Evolutionary conservation across 2,113 vertebrate genomes (phyloP).

Genomic region (Bos javanicus): DNA sequence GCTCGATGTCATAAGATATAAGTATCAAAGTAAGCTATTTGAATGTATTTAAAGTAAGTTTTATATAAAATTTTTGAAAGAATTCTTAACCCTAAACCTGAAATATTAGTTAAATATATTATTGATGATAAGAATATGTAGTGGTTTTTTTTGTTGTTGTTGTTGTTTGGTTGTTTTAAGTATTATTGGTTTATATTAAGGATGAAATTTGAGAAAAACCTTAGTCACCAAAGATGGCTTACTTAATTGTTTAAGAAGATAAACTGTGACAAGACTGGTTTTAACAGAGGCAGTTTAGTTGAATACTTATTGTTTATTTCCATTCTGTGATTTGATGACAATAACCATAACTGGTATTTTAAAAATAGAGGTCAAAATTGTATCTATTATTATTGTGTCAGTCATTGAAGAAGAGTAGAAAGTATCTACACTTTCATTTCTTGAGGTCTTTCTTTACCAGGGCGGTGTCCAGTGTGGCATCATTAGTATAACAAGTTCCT

Average conservation of each 20-base stretch:
- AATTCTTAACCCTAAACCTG: neutral
- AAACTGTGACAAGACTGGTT: neutral
- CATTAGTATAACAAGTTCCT: neutral
- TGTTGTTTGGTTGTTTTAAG: neutral
- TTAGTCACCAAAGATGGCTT: neutral
- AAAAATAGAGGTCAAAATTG: neutral
- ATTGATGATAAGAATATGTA: neutral
- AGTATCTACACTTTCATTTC: fast-evolving
- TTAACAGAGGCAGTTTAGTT: neutral
- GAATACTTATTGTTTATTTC: neutral
- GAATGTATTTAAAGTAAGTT: neutral
- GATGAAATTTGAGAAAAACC: neutral
- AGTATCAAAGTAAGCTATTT: neutral
- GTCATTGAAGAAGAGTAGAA: neutral
- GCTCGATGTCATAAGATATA: neutral
- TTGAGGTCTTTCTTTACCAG: neutral
- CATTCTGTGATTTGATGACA: neutral
- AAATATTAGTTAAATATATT: neutral
- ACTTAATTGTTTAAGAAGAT: neutral
- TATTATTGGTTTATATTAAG: neutral
- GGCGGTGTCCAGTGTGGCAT: neutral
- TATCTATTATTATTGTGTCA: neutral
- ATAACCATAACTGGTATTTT: neutral
- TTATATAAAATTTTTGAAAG: neutral
- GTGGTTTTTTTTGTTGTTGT: neutral